Conservation (phyloP, 2,113 vertebrate genomes). For the Platysternon megacephalum region DNA sequence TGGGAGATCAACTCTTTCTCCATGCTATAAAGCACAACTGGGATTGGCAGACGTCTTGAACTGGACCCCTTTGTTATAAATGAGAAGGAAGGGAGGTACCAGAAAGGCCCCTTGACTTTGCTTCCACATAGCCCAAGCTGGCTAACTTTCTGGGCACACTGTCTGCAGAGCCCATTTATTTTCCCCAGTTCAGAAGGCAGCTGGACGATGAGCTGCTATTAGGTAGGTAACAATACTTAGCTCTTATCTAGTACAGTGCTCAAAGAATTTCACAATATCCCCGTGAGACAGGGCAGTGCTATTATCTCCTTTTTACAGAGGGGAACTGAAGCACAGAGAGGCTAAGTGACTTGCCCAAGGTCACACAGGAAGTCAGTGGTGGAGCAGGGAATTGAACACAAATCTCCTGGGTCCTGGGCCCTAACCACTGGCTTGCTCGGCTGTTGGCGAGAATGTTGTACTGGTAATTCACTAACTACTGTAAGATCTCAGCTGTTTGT, state of each 20-base stretch:
- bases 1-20: neutral
- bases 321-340: neutral
- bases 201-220: neutral
- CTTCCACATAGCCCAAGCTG: neutral
- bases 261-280: neutral
- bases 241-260: neutral
- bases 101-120: neutral
- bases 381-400: neutral
- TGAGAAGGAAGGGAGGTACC: neutral
- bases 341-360: neutral
- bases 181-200: neutral
- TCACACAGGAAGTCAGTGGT: too few species aligned
- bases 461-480: neutral
- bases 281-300: neutral
- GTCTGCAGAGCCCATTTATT: neutral
- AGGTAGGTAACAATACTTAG: too few species aligned
- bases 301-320: neutral
- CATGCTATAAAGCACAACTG: neutral
- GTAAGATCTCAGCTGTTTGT: neutral
- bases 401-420: neutral
- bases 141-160: neutral
- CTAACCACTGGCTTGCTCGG: neutral
- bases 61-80: neutral
- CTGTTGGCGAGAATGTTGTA: neutral
- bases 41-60: neutral